phyloP scores from a whole-genome alignment of 2,113 vertebrate genomes.

The Pogonocichla stellata region DNA sequence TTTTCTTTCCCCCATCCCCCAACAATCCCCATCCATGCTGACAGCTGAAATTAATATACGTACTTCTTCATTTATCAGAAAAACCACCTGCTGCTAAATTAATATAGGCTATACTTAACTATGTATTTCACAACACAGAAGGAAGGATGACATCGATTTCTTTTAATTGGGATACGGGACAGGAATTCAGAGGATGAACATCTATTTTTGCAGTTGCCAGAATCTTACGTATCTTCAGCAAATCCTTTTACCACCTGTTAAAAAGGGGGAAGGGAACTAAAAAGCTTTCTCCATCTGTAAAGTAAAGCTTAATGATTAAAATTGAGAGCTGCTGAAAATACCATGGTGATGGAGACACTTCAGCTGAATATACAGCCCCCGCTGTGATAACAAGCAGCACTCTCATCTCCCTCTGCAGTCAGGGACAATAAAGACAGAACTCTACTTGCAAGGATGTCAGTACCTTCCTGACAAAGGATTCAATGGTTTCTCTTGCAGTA shows the following conservation, averaged over 20 bases:
- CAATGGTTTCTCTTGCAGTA: not conserved
- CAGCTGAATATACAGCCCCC: not conserved
- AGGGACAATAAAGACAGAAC: not conserved
- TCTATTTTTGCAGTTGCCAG: not conserved
- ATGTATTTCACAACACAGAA: not conserved
- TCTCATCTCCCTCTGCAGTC: not conserved
- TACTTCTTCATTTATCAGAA: not conserved
- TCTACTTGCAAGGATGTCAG: not conserved
- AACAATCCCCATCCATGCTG: not conserved
- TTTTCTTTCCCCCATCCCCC: not conserved
- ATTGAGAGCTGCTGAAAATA: not conserved
- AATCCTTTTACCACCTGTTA: not conserved
- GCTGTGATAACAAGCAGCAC: not conserved
- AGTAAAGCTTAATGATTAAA: not conserved
- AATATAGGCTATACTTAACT: not conserved
- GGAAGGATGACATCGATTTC: not conserved
- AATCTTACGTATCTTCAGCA: not conserved
- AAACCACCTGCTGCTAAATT: not conserved
- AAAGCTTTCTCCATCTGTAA: not conserved
- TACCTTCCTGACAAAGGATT: not conserved
- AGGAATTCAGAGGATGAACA: not conserved
- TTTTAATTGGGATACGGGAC: not conserved
- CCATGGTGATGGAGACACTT: conserved; percentile 1
- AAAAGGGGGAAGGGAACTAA: not conserved
- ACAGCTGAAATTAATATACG: not conserved